phyloP scores from a whole-genome alignment of 2,888 invertebrate species.

The Argyresthia albistria region DNA sequence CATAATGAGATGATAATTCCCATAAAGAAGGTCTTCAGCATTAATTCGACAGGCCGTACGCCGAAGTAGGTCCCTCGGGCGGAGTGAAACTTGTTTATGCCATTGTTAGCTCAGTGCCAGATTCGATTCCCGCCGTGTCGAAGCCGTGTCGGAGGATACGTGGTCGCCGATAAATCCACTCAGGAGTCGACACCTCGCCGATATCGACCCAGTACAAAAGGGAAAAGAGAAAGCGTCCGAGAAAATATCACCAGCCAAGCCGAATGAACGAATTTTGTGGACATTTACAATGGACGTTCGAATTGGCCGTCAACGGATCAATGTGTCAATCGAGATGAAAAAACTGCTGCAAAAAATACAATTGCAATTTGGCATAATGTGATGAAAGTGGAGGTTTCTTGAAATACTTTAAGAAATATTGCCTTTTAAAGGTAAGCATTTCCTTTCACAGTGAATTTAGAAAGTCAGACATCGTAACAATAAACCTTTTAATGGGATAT shows the following conservation, averaged over 20 bases:
- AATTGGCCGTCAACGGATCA: not conserved
- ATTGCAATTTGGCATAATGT: too few species aligned
- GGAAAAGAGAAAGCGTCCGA: conserved; percentile 53
- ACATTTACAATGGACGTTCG: not conserved
- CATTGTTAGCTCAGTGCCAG: conserved; percentile 29
- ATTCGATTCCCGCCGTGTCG: conserved; percentile 50
- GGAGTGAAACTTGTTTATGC: conserved; percentile 36
- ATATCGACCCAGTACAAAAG: conserved; percentile 41
- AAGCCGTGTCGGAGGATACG: conserved; percentile 43
- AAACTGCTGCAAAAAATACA: not conserved
- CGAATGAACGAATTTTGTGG: conserved; percentile 13
- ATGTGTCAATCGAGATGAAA: not conserved
- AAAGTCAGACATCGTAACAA: not conserved
- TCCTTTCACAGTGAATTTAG: not conserved
- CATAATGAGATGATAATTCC: too few species aligned
- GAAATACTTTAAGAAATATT: too few species aligned
- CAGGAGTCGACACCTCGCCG: conserved; percentile 38
- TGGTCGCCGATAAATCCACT: conserved; percentile 49
- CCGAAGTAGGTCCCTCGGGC: conserved; percentile 3
- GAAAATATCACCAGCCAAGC: conserved; percentile 33
- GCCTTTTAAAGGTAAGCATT: too few species aligned
- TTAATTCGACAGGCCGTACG: too few species aligned
- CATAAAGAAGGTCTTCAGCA: too few species aligned
- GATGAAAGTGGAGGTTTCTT: too few species aligned
- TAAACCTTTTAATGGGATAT: not conserved